These are phyloP conservation scores for Ashinkailepas kermadecensis DNA, from an alignment of 2,888 invertebrate genomes.

Conservation along the genomic window DNA sequence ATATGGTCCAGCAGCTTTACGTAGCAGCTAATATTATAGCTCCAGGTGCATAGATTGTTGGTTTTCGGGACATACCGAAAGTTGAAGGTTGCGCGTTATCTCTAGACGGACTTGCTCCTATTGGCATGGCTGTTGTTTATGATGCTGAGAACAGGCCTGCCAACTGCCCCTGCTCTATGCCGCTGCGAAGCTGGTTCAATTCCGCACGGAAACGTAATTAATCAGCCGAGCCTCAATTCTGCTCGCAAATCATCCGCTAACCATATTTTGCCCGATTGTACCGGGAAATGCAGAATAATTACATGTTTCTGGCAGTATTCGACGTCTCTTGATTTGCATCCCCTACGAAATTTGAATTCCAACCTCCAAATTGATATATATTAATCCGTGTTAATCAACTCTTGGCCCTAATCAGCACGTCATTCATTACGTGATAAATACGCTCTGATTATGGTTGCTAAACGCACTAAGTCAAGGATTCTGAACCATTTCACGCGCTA, in stretches of 20 bases:
- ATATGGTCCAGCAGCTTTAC: no score
- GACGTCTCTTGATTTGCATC: not conserved
- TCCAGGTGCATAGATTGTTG: no score
- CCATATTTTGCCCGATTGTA: not conserved
- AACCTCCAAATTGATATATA: not conserved
- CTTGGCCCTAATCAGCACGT: slow-evolving; percentile 13
- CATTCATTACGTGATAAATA: slow-evolving; percentile 12
- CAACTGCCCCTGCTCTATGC: no score
- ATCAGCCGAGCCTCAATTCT: not conserved
- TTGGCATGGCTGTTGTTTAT: no score
- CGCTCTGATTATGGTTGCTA: not conserved
- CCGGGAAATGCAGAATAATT: not conserved
- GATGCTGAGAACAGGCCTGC: no score
- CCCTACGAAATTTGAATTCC: slow-evolving; percentile 21
- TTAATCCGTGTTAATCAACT: slow-evolving; percentile 23
- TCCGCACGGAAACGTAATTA: no score
- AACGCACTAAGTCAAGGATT: slow-evolving; percentile 6
- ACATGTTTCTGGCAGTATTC: not conserved
- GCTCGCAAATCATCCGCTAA: not conserved
- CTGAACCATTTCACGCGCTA: slow-evolving; percentile 17
- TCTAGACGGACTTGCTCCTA: no score
- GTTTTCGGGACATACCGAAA: no score
- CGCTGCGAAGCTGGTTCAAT: no score
- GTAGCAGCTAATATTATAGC: no score
- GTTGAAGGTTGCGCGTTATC: no score